Percentiles rank a stretch among this genome's conserved stretches.
phyloP scores from a whole-genome alignment of 2,888 invertebrate species.

The Clepsis dumicolana region DNA sequence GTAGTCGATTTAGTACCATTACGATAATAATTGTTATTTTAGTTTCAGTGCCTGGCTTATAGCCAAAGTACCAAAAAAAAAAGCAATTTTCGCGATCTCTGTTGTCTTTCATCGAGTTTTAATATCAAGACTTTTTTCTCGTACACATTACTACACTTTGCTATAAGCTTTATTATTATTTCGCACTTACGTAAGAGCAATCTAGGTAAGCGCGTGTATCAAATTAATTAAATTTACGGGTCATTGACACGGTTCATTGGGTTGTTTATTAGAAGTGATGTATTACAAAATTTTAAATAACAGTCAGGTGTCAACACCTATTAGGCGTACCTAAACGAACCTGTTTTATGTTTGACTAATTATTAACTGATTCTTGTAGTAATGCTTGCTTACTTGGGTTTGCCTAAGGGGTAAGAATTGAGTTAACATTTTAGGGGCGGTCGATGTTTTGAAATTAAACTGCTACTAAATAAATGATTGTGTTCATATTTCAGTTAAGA shows the following conservation, averaged over 20 bases:
- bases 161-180: conserved; percentile 31
- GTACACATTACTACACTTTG: neutral
- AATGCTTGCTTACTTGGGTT: conserved; percentile 10
- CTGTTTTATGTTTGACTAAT: conserved; percentile 8
- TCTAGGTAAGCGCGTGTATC: conserved; percentile 27
- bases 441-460: too few species aligned
- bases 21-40: too few species aligned
- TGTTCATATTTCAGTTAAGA: too few species aligned
- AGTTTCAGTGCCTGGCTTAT: too few species aligned
- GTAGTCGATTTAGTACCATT: too few species aligned
- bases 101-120: neutral
- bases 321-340: conserved; percentile 20
- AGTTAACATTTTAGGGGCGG: neutral
- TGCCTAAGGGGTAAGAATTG: conserved; percentile 3
- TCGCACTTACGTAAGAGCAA: conserved; percentile 36
- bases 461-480: too few species aligned
- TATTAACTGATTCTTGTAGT: conserved; percentile 11
- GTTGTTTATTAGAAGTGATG: conserved; percentile 46
- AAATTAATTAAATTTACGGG: conserved; percentile 51
- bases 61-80: too few species aligned
- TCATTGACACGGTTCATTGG: conserved; percentile 49
- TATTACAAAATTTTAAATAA: conserved; percentile 48
- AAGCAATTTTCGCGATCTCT: too few species aligned
- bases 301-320: conserved; percentile 37
- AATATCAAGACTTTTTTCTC: neutral